Base-by-base conservation (phyloP, 1,140 invertebrate species). In the Formica selysi region DNA sequence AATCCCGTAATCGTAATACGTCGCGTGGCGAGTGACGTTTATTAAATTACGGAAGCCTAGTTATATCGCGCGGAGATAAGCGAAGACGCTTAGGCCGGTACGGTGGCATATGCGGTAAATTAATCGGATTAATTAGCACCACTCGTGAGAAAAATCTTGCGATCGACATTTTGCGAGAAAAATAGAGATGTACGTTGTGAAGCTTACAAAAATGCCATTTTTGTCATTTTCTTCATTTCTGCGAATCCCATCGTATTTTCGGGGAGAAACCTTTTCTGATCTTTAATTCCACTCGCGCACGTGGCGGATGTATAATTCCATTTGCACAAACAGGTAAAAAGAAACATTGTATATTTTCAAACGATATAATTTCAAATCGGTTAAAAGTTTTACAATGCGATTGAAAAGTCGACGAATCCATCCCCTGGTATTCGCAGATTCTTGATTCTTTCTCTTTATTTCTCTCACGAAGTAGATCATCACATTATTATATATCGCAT, bases 81-180 rank as follows among this genome's bases (percentile, higher is more conserved):
- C 79, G 68, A 32, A 36, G 48, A 51, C 48, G 67, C 54, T 81
- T 59, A 80, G 64, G 36, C 59, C 3, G 16, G 13, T 22, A 32
- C 19, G 16, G 22, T 51, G 16, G 32, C 54, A 54, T 26, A 32
- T 26, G 79, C 29, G 54, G 67, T 73, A 26, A 83, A 83, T 83
- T 83, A 83, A 74, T 83, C 79, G 54, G 79, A 83, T 83, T 83
- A 83, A 83, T 83, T 83, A 48, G 51, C 41, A 62, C 51, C 68
- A 61, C 26, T 61, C 65, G 65, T 71, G 54, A 83, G 38, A 59
- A 29, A 74, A 61, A 32, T 19, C 38, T 10, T 5, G 19, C 79
- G 38, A 68, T 32, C 26, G 41, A 13, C 38, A 57, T 22, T 41
- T 38, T 0, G 7, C 26, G 54, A 80, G 48, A 54, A 68, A 62